Evolutionary conservation across 2,888 invertebrate genomes (phyloP).

Genomic region (Pollenia labialis): DNA sequence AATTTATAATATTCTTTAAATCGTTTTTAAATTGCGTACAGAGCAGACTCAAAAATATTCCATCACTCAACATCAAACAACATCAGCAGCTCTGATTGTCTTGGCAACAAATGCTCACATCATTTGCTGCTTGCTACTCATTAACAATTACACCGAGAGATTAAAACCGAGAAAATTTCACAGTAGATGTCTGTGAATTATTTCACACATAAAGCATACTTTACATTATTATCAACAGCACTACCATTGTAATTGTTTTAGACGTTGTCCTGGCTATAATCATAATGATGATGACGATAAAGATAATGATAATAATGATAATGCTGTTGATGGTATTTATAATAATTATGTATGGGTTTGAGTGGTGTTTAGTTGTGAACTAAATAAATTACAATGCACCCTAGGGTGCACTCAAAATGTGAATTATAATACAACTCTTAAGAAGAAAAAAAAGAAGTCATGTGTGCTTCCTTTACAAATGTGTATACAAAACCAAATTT

Average conservation of each 20-base stretch:
- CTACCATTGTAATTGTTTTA: constrained; percentile 1
- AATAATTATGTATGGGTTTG: constrained; percentile 40
- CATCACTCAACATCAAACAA: neutral
- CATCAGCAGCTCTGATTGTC: neutral
- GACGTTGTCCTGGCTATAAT: constrained; percentile 1
- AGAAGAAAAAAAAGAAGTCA: constrained; percentile 29
- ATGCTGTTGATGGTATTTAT: constrained; percentile 17
- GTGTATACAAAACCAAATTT: constrained; percentile 29
- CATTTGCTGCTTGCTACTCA: neutral
- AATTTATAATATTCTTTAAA: too few relatives aligned
- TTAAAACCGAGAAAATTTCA: neutral
- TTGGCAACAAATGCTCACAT: neutral
- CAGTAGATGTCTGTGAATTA: constrained; percentile 46
- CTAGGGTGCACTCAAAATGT: constrained; percentile 66
- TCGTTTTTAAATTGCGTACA: too few relatives aligned
- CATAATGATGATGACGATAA: neutral
- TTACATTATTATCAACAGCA: constrained; percentile 40
- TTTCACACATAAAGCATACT: constrained; percentile 39
- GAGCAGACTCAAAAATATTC: too few relatives aligned
- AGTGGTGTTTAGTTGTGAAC: constrained; percentile 65
- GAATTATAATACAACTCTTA: constrained; percentile 62
- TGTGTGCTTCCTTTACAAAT: neutral
- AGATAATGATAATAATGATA: constrained; percentile 23
- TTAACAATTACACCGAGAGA: neutral
- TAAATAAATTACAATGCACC: constrained; percentile 72